phyloP scores from a whole-genome alignment of 2,113 vertebrate species.

The Todiramphus saurophagus region DNA sequence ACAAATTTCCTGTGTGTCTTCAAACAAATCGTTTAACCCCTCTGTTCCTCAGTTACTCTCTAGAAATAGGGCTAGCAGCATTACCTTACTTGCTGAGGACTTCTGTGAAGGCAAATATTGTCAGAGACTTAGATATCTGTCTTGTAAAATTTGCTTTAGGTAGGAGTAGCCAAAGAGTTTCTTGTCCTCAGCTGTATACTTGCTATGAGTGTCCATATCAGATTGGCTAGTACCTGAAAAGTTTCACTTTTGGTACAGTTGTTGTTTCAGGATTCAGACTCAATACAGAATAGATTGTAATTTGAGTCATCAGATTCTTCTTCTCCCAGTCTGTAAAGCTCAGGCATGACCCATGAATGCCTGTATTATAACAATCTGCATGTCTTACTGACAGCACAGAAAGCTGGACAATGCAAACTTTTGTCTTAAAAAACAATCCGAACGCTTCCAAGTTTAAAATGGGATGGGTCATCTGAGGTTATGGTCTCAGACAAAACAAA shows the following conservation, averaged over 20 bases:
- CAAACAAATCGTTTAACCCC: not conserved
- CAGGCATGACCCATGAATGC: not conserved
- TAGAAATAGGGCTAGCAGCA: not conserved
- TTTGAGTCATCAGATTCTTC: not conserved
- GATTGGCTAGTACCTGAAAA: not conserved
- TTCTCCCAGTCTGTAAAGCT: not conserved
- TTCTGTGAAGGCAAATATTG: not conserved
- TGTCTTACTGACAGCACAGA: not conserved
- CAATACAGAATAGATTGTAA: not conserved
- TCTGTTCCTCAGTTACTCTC: not conserved
- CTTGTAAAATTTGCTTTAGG: not conserved
- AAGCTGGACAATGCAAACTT: not conserved
- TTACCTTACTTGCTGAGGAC: not conserved
- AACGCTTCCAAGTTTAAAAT: not conserved
- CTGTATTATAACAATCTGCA: not conserved
- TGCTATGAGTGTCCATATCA: not conserved
- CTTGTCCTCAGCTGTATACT: not conserved
- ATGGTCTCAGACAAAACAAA: not conserved
- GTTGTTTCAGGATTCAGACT: not conserved
- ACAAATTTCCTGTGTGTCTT: slow-evolving; percentile 13
- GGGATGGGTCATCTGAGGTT: not conserved
- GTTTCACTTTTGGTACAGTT: not conserved
- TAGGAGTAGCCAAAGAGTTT: not conserved
- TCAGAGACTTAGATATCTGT: not conserved
- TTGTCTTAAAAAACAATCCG: not conserved